Conservation (phyloP, 2,888 invertebrate genomes). For the Luffia ferchaultella region DNA sequence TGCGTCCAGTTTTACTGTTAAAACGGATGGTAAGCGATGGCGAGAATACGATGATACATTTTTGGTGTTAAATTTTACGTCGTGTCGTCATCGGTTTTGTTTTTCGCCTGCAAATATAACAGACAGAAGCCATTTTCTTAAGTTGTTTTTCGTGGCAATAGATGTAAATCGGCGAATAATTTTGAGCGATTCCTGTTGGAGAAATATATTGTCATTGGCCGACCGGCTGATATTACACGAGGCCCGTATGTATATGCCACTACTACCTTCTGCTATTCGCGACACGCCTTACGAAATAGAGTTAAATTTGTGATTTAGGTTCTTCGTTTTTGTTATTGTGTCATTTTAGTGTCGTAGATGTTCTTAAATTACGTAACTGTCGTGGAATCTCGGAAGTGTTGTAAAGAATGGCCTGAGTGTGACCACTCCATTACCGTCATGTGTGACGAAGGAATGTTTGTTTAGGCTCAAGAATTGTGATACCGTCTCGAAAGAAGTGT, state of each 20-base stretch:
- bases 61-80: constrained; percentile 61
- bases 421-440: constrained; percentile 65
- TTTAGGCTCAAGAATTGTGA: constrained; percentile 64
- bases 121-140: constrained; percentile 45
- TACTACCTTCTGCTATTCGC: constrained; percentile 65
- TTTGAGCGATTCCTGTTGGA: constrained; percentile 47
- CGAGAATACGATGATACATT: constrained; percentile 67
- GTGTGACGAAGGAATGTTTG: constrained; percentile 66
- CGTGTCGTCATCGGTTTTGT: constrained; percentile 11
- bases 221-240: constrained; percentile 69
- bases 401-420: constrained; percentile 64
- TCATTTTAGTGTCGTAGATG: constrained; percentile 59
- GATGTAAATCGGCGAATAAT: constrained; percentile 40
- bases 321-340: constrained; percentile 59
- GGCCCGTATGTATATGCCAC: constrained; percentile 67
- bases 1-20: constrained; percentile 62
- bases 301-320: constrained; percentile 60
- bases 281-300: constrained; percentile 67
- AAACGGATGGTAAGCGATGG: constrained; percentile 66
- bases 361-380: constrained; percentile 66
- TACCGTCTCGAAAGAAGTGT: constrained; percentile 54
- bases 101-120: constrained; percentile 46
- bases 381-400: constrained; percentile 62
- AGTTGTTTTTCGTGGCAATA: constrained; percentile 45
- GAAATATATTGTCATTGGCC: constrained; percentile 66